phyloP scores from a whole-genome alignment of 2,113 vertebrate genomes.

The Pampusana beccarii region DNA sequence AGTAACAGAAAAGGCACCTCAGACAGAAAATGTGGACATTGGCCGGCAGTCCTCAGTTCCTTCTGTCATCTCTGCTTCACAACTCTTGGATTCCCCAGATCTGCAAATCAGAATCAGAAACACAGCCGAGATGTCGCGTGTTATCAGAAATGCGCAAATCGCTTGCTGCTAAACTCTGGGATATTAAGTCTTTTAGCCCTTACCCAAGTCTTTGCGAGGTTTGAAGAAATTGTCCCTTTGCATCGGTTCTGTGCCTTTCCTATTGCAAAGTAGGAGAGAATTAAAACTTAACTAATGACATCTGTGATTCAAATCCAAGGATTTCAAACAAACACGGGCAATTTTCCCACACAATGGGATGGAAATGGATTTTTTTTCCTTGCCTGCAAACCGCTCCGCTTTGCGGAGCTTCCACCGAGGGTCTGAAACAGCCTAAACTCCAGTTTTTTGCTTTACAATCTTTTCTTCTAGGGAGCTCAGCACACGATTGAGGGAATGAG shows the following conservation, averaged over 20 bases:
- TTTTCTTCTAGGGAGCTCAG: background rate
- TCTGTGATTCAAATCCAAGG: background rate
- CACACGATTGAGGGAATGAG: background rate
- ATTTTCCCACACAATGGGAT: background rate
- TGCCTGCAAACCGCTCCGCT: background rate
- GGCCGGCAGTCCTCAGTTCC: background rate
- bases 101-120: background rate
- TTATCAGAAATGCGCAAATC: background rate
- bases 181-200: background rate
- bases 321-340: background rate
- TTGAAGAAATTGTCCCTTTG: background rate
- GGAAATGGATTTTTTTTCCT: background rate
- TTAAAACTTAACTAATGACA: background rate
- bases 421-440: background rate
- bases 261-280: background rate
- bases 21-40: fast-evolving
- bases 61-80: background rate
- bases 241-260: background rate
- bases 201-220: background rate
- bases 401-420: background rate
- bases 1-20: background rate
- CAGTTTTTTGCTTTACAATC: background rate
- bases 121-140: background rate
- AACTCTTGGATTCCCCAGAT: background rate
- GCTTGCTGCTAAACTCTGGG: fast-evolving